Conservation (phyloP, 2,797 vertebrate species). For the Cichlasoma orientale region DNA sequence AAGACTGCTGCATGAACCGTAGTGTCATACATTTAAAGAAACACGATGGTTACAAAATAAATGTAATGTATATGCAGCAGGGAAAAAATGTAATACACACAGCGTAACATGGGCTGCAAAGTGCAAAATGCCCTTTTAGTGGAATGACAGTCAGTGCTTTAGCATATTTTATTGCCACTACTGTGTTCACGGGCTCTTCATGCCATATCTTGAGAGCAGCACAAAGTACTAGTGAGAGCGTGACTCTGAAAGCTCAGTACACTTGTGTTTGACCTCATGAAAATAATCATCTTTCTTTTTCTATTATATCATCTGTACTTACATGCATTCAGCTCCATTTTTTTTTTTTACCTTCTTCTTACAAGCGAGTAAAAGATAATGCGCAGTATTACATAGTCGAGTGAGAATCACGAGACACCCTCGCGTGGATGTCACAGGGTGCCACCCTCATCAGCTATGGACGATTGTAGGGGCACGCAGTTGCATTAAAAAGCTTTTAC, state of each 20-base stretch:
- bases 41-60: not conserved
- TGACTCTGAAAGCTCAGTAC: conserved; percentile 93
- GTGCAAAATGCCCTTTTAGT: not conserved
- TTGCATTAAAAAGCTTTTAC: conserved; percentile 3
- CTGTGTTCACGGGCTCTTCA: conserved; percentile 10
- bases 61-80: not conserved
- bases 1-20: not conserved
- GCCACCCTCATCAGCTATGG: conserved; percentile 9
- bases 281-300: conserved; percentile 73
- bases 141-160: not conserved
- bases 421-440: conserved; percentile 6
- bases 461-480: not conserved
- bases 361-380: not conserved
- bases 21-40: not conserved
- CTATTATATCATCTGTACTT: not conserved
- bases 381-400: not conserved
- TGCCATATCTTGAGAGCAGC: conserved; percentile 88
- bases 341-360: not conserved
- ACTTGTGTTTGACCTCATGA: conserved; percentile 96
- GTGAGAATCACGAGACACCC: not conserved
- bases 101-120: not conserved
- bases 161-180: not conserved
- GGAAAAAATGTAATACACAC: not conserved
- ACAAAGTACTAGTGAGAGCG: conserved; percentile 93
- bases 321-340: not conserved